Percentiles rank a stretch among this genome's conserved stretches.
These are phyloP conservation scores for Cyprinodon diabolis DNA, from an alignment of 2,797 vertebrate species.

Conservation along the genomic window DNA sequence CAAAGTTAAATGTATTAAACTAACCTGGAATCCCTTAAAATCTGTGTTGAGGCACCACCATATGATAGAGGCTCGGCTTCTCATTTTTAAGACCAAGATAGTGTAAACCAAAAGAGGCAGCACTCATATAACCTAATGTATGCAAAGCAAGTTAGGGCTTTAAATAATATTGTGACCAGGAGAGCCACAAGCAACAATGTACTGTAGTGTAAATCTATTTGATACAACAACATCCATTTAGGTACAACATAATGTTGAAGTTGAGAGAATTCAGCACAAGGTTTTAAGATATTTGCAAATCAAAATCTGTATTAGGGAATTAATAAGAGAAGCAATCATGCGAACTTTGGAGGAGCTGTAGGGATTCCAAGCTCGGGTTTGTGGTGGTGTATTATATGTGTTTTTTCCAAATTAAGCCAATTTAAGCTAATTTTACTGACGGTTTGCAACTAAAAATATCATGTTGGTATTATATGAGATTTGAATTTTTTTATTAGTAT, in stretches of 20 bases:
- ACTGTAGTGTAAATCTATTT: background rate
- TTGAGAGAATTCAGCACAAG: background rate
- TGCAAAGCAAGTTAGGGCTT: background rate
- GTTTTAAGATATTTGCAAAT: background rate
- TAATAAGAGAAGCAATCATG: background rate
- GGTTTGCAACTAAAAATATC: background rate
- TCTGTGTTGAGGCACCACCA: constrained; percentile 24
- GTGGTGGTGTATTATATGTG: background rate
- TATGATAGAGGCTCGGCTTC: background rate
- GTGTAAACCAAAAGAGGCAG: no score
- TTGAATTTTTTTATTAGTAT: background rate
- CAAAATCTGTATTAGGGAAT: background rate
- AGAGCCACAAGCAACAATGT: background rate
- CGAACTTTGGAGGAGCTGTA: background rate
- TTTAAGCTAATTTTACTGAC: background rate
- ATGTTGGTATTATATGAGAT: background rate
- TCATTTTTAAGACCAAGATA: background rate
- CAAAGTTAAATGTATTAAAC: constrained; percentile 14
- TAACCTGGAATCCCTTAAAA: constrained; percentile 6
- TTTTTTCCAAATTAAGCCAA: background rate
- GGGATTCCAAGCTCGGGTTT: background rate
- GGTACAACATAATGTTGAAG: background rate
- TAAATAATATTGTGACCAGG: background rate
- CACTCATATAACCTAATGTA: background rate
- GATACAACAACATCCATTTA: background rate